phyloP scores from a whole-genome alignment of 2,888 invertebrate species.

The Agriopis leucophaearia region DNA sequence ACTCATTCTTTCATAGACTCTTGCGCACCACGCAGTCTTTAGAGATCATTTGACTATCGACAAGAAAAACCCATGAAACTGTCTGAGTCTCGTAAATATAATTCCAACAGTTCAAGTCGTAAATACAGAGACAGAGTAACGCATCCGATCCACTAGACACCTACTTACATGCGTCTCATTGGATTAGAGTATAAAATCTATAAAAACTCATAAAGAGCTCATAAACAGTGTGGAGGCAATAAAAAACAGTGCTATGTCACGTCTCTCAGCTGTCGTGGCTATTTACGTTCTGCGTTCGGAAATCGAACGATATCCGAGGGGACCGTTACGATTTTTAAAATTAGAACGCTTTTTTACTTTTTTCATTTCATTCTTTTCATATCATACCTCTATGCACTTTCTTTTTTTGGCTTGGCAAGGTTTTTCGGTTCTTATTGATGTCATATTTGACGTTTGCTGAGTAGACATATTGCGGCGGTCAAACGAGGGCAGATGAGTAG shows the following conservation, averaged over 20 bases:
- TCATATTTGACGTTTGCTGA: slow-evolving; percentile 46
- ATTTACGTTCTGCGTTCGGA: slow-evolving; percentile 80
- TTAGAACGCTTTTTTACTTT: slow-evolving; percentile 70
- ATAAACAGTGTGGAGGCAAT: slow-evolving; percentile 84
- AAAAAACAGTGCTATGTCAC: slow-evolving; percentile 79
- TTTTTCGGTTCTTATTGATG: slow-evolving; percentile 55
- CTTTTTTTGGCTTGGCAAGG: slow-evolving; percentile 18
- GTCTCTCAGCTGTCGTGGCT: slow-evolving; percentile 85
- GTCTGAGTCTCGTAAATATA: slow-evolving; percentile 51
- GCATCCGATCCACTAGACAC: slow-evolving; percentile 67
- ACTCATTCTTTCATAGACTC: background rate
- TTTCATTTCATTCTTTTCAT: slow-evolving; percentile 46
- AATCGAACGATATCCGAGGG: slow-evolving; percentile 81
- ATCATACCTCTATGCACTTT: slow-evolving; percentile 11
- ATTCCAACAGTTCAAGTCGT: slow-evolving; percentile 49
- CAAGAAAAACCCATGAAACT: slow-evolving; percentile 40
- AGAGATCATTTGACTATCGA: slow-evolving; percentile 29
- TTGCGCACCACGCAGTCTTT: background rate
- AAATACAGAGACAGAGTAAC: slow-evolving; percentile 74
- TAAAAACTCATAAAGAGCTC: slow-evolving; percentile 85
- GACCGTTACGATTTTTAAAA: slow-evolving; percentile 69
- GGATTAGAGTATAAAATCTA: slow-evolving; percentile 82
- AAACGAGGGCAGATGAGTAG: slow-evolving; percentile 33
- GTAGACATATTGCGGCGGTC: slow-evolving; percentile 38
- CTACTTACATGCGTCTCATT: slow-evolving; percentile 70